Base-by-base conservation (phyloP, 2,113 vertebrate species). In the Prunella himalayana region DNA sequence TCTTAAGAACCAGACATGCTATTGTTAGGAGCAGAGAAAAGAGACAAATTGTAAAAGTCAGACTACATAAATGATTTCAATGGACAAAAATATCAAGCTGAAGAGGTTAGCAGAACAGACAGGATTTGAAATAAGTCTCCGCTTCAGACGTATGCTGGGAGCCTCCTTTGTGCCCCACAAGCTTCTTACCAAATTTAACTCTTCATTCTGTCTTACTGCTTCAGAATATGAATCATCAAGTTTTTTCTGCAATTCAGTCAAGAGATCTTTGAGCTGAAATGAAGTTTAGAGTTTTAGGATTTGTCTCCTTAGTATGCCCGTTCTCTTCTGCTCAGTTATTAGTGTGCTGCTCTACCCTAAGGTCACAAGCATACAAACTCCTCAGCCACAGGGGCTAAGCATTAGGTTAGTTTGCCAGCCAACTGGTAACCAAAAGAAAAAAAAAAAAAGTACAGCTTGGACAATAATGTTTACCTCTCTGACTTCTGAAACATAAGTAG, bases 251-350 rank as follows among this genome's bases (percentile, higher is more conserved):
- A 99, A 99, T 97, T 99, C 99, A 98, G 99, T 99, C 99, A 99
- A 99, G 97, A 99, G 99, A 99, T 99, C 99, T 99, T 99, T 99
- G 98, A 99, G 99, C 99, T 99, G 99, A 98, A 99, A 99, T 98
- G 98, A 99, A 99, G 99, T 99, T 99, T 98, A 99, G 97, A 99
- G 96, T 98, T 96, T 98, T 98, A 97, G 96, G 97, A 97, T 97
- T 96, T 95, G 96, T 96, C 95, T 97, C 97, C 96, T 97, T 95
- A 88, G 54, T 95, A 81, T 70, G 95, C 80, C 77, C 56, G 71
- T 94, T 96, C 96, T 94, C 93, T 96, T 94, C 94, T 71, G 94
- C 95, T 98, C 97, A 94, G 87, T 77, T 91, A 78, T 92, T 84
- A 96, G 76, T 64, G 68, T 95, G 88, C 56, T 4, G 42, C 72